Evolutionary conservation across 1,140 invertebrate species (phyloP).

Genomic region (Aricia agestis): DNA sequence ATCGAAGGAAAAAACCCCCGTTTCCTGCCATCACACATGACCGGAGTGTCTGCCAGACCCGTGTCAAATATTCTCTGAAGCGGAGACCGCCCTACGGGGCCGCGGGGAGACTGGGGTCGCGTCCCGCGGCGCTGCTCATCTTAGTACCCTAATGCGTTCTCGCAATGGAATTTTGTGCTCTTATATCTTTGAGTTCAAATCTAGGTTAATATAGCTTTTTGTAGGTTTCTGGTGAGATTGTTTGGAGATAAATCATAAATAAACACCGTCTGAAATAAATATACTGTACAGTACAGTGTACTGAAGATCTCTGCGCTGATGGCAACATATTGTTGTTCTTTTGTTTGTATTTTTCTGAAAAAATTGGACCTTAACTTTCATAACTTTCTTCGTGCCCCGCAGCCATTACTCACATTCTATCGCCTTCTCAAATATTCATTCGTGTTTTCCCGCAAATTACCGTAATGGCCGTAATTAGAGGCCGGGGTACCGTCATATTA

Average conservation of each 20-base stretch:
- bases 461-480: slow-evolving; percentile 70
- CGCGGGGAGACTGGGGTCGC: slow-evolving; percentile 60
- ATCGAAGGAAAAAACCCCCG: slow-evolving; percentile 69
- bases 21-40: slow-evolving; percentile 75
- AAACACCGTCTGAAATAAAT: too few relatives aligned
- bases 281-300: too few relatives aligned
- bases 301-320: too few relatives aligned
- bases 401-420: slow-evolving; percentile 73
- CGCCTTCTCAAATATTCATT: slow-evolving; percentile 75
- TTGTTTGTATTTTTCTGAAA: slow-evolving; percentile 29
- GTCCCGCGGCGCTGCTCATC: slow-evolving; percentile 74
- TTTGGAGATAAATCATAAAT: neutral
- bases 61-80: slow-evolving; percentile 75
- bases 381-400: slow-evolving; percentile 74
- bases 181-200: slow-evolving; percentile 5
- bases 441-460: slow-evolving; percentile 71
- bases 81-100: slow-evolving; percentile 66
- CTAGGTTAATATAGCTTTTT: slow-evolving; percentile 22
- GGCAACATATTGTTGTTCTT: neutral
- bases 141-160: slow-evolving; percentile 70
- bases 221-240: neutral
- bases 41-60: slow-evolving; percentile 75
- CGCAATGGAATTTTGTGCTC: slow-evolving; percentile 58
- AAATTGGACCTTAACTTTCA: slow-evolving; percentile 69
- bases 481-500: slow-evolving; percentile 43